A percentile compares a stretch with the other conserved stretches of the same genome.
Evolutionary conservation across 2,113 vertebrate species (phyloP).

Genomic region (Eolophus roseicapilla): DNA sequence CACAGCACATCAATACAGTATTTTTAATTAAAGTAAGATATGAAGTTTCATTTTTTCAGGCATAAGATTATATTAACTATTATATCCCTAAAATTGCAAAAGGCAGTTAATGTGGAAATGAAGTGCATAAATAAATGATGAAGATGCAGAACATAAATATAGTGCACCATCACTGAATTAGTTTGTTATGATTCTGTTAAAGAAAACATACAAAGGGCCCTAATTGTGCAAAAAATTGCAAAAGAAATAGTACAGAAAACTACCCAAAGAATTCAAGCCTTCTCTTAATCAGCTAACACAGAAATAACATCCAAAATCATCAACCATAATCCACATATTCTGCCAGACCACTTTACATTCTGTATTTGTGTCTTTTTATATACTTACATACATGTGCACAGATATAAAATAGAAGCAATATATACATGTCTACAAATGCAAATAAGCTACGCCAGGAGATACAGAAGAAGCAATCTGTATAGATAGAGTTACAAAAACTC

Average conservation of each 20-base stretch:
- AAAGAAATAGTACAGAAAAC: background rate
- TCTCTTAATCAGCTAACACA: background rate
- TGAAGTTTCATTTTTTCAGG: background rate
- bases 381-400: background rate
- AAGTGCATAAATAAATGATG: background rate
- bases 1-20: background rate
- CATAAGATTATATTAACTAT: background rate
- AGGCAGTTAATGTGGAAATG: background rate
- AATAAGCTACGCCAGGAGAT: background rate
- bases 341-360: background rate
- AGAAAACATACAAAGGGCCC: background rate
- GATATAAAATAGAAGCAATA: background rate
- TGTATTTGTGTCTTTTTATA: background rate
- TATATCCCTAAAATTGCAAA: background rate
- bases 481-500: background rate
- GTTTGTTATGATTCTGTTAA: background rate
- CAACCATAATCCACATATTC: background rate
- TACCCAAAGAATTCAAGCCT: background rate
- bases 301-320: background rate
- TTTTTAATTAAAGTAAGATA: slow-evolving; percentile 5
- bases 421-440: background rate
- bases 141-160: background rate
- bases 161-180: background rate
- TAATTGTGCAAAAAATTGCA: background rate
- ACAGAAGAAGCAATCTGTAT: background rate